Evolutionary conservation across 1,140 invertebrate species (phyloP).

Genomic region (Bombus turneri): DNA sequence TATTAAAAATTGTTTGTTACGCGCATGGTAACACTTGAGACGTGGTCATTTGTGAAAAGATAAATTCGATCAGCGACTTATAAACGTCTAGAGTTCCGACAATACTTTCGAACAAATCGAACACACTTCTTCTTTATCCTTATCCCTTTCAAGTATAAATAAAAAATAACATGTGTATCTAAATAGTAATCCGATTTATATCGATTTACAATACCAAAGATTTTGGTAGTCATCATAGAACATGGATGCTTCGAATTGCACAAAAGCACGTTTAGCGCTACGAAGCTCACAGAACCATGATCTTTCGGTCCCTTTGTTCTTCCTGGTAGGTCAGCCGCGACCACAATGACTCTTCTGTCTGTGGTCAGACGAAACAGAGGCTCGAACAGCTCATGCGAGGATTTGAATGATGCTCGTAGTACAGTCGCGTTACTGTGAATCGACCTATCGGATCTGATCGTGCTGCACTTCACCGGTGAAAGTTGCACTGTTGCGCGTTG

Average conservation of each 20-base stretch:
- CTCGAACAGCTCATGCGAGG: neutral
- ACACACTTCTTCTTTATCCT: no score
- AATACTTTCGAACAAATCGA: no score
- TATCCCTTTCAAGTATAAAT: no score
- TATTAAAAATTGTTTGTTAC: no score
- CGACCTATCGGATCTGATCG: constrained; percentile 39
- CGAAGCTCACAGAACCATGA: neutral
- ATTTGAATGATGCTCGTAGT: constrained; percentile 31
- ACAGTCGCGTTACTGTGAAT: constrained; percentile 13
- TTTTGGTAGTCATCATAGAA: no score
- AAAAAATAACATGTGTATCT: no score
- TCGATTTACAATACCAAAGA: no score
- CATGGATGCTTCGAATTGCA: neutral
- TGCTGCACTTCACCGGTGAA: constrained; percentile 45
- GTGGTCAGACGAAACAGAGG: constrained; percentile 10
- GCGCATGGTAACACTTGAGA: no score
- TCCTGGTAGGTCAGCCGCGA: neutral
- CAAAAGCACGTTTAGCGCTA: neutral
- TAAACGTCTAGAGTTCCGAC: no score
- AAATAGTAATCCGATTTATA: no score
- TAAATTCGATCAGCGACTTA: no score
- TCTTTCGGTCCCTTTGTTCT: constrained; percentile 20
- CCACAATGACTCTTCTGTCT: constrained; percentile 8
- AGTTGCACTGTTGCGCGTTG: constrained; percentile 33
- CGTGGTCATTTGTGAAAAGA: no score